phyloP scores from a whole-genome alignment of 2,797 vertebrate genomes.

The Brachyalestes nurse region DNA sequence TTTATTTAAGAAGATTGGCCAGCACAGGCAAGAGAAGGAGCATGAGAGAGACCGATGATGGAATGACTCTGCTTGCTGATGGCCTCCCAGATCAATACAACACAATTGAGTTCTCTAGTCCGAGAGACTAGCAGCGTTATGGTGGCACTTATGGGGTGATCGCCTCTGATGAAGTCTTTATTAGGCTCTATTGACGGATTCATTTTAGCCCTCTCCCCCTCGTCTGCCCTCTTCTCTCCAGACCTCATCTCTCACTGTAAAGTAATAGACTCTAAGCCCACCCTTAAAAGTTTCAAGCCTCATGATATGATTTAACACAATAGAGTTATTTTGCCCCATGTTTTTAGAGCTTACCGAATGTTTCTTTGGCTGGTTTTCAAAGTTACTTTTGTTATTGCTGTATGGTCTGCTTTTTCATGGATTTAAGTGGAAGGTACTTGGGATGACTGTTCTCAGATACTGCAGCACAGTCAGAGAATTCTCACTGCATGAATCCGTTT shows the following conservation, averaged over 20 bases:
- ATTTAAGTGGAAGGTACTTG: conserved; percentile 29
- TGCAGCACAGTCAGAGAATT: conserved; percentile 52
- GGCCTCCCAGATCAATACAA: conserved; percentile 77
- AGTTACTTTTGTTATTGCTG: conserved; percentile 51
- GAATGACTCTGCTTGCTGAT: conserved; percentile 67
- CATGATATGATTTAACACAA: conserved; percentile 58
- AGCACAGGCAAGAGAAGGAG: conserved; percentile 37
- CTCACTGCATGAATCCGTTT: conserved; percentile 31
- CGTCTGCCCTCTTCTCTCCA: conserved; percentile 52
- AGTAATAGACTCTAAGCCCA: conserved; percentile 71
- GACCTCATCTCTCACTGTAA: conserved; percentile 66
- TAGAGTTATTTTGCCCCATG: conserved; percentile 43
- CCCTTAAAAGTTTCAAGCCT: conserved; percentile 69
- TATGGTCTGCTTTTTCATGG: conserved; percentile 47
- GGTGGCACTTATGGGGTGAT: conserved; percentile 77
- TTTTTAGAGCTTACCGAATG: conserved; percentile 46
- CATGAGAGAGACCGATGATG: conserved; percentile 45
- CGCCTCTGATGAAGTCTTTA: conserved; percentile 80
- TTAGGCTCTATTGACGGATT: conserved; percentile 82
- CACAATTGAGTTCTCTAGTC: conserved; percentile 82
- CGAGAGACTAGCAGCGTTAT: conserved; percentile 70
- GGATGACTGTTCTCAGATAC: conserved; percentile 39
- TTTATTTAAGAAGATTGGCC: conserved; percentile 78
- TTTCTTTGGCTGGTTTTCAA: conserved; percentile 47
- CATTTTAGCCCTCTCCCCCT: conserved; percentile 69